phyloP scores from a whole-genome alignment of 1,140 invertebrate species.

The Heliconius himera region DNA sequence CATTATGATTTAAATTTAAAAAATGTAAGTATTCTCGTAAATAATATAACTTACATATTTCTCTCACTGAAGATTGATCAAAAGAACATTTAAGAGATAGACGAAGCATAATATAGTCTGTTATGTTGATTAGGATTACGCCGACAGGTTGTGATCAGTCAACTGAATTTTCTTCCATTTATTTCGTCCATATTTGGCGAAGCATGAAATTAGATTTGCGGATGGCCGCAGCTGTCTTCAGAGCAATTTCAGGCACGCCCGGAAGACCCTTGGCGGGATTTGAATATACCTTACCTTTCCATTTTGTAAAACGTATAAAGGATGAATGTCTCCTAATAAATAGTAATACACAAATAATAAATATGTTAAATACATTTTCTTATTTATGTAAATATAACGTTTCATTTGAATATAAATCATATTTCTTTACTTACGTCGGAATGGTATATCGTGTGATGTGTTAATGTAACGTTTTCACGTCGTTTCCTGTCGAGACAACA shows the following conservation, averaged over 20 bases:
- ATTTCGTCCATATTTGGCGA: no score
- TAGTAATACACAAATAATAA: no score
- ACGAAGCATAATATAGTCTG: constrained; percentile 1
- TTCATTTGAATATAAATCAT: not conserved
- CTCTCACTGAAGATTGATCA: not conserved
- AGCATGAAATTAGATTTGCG: no score
- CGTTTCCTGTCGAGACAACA: not conserved
- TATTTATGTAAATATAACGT: not conserved
- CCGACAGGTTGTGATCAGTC: no score
- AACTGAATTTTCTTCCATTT: no score
- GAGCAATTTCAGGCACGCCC: constrained; percentile 19
- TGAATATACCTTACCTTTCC: constrained; percentile 19
- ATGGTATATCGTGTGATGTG: not conserved
- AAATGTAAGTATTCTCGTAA: not conserved
- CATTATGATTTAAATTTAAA: no score
- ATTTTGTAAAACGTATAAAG: no score
- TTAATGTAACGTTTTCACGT: not conserved
- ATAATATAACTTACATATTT: not conserved
- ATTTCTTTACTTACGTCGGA: not conserved
- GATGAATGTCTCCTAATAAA: no score
- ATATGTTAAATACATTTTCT: no score
- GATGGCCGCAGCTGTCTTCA: constrained; percentile 31
- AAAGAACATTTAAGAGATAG: not conserved
- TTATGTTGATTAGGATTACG: not conserved
- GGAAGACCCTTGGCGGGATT: constrained; percentile 15